These are phyloP conservation scores for Megalops cyprinoides DNA, from an alignment of 2,797 vertebrate species.

Conservation along the genomic window DNA sequence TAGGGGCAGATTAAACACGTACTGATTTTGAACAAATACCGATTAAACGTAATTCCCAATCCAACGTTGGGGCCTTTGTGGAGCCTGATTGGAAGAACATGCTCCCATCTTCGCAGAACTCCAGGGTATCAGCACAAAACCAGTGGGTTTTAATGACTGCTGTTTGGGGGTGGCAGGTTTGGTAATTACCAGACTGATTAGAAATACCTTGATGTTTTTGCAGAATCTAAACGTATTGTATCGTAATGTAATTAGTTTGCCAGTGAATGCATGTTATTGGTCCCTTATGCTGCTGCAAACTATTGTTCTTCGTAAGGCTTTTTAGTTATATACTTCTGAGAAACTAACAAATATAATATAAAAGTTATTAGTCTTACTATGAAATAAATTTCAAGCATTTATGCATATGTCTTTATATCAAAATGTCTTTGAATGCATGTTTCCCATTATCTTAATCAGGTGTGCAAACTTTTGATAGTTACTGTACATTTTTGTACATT, in stretches of 20 bases:
- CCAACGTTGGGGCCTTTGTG: slow-evolving; percentile 28
- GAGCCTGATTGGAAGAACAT: slow-evolving; percentile 22
- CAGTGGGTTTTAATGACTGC: slow-evolving; percentile 53
- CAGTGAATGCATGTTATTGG: not conserved
- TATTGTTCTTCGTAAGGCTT: not conserved
- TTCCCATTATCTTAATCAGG: too few species aligned
- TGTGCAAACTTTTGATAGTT: too few species aligned
- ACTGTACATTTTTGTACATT: too few species aligned
- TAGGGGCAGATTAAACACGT: slow-evolving; percentile 51
- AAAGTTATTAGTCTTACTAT: too few species aligned
- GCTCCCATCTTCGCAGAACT: slow-evolving; percentile 37
- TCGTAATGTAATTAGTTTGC: not conserved
- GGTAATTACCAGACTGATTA: not conserved
- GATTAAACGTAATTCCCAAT: slow-evolving; percentile 44
- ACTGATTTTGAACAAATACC: slow-evolving; percentile 50
- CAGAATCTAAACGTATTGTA: not conserved
- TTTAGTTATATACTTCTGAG: not conserved
- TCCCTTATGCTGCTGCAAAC: too few species aligned
- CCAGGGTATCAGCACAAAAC: slow-evolving; percentile 48
- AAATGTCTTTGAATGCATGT: too few species aligned
- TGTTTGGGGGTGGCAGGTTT: slow-evolving; percentile 16
- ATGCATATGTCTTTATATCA: too few species aligned
- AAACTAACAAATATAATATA: too few species aligned
- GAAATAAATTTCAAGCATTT: too few species aligned
- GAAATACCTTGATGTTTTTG: not conserved